Base-by-base conservation (phyloP, 2,888 invertebrate genomes). In the Spisula subtruncata region DNA sequence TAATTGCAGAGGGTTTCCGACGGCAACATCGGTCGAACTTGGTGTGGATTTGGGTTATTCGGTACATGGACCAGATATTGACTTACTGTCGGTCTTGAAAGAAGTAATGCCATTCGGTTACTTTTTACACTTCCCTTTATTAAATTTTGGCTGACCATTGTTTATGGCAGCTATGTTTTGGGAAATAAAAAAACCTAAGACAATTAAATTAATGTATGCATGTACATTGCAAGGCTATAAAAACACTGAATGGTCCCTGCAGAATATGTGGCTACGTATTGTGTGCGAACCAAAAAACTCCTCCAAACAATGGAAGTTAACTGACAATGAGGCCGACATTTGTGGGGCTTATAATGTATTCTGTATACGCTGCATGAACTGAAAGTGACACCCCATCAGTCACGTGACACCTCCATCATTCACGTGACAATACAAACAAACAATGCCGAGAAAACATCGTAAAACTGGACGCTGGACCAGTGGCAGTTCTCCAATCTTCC, bases 251-350 rank as follows among this genome's bases (percentile, higher is more conserved):
- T 41, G 41, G 41, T 41, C 41, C 41, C 41, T 41, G 41, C 8
- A 8, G 41, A 41, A 41, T 41, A 2, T 41, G 41, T 8, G 41
- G 41, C 41, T 41, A 41, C 4, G 41, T 41, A 41, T 41, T 41
- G 41, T 41, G 8, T 41, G 41, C 8, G 41, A 66, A 66, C n/a
- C 60, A 66, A 66, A 66, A 66, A n/a, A 5, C n/a, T 6, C 25
- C 25, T n/a, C n/a, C n/a, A n/a, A 66, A 66, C 60, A 66, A 66
- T 51, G 16, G 16, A 6, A 12, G 51, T n/a, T 66, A 25, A 12
- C n/a, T 66, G 60, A n/a, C 60, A 66, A 12, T 66, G 25, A 75
- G 16, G 18, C 75, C 18, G 75, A 75, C 75, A 75, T 75, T 75
- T 32, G 32, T 75, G 25, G 10, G 60, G 5, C 12, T 66, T 66